These are phyloP conservation scores for Listronotus oregonensis DNA, from an alignment of 1,140 invertebrate species.

Conservation along the genomic window DNA sequence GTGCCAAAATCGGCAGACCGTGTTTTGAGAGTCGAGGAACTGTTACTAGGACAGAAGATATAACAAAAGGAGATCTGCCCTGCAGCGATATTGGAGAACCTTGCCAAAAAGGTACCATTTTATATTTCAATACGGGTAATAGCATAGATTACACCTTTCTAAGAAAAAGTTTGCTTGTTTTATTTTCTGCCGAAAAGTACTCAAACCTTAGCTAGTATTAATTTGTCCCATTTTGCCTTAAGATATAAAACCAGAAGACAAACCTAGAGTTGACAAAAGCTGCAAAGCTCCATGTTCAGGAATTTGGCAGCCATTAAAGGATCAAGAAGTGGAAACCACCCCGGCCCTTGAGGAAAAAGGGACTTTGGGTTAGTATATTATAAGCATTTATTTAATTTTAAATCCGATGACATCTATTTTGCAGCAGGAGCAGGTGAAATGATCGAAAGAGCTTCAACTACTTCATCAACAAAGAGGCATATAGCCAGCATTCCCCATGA, in stretches of 20 bases:
- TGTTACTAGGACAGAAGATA: background rate
- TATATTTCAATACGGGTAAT: background rate
- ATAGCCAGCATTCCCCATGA: too few relatives aligned
- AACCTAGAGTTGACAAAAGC: constrained; percentile 2
- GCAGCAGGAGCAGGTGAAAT: too few relatives aligned
- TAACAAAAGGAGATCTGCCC: background rate
- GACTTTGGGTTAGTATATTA: background rate
- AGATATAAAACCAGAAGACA: too few relatives aligned
- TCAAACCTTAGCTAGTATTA: too few relatives aligned
- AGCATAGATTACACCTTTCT: too few relatives aligned
- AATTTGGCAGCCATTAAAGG: constrained; percentile 8
- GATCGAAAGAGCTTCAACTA: too few relatives aligned
- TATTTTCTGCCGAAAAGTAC: background rate
- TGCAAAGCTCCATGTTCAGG: constrained; percentile 19
- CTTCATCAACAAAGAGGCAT: too few relatives aligned
- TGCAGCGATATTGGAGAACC: constrained; percentile 18
- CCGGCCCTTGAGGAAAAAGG: background rate
- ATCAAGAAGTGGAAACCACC: background rate
- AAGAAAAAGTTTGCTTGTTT: background rate
- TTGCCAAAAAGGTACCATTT: constrained; percentile 5
- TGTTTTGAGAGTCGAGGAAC: constrained; percentile 9
- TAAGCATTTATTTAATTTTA: background rate
- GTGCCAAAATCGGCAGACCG: constrained; percentile 11
- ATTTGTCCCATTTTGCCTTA: too few relatives aligned
- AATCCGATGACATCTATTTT: too few relatives aligned